A percentile compares a stretch with the other conserved stretches of the same genome.
Conservation (phyloP, 2,888 invertebrate genomes). For the Harpalus rufipes region DNA sequence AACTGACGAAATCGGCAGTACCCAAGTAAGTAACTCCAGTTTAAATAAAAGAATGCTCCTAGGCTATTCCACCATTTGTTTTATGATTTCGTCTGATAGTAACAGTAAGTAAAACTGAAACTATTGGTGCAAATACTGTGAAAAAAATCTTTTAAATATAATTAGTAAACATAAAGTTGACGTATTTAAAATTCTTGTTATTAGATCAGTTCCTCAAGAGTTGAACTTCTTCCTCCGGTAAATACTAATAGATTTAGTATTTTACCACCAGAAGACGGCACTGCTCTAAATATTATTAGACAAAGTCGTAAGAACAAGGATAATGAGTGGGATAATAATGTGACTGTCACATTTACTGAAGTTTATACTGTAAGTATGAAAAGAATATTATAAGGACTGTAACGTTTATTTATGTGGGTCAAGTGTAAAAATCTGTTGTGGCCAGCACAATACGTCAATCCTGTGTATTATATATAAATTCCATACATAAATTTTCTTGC, state of each 20-base stretch:
- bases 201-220: not conserved
- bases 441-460: no score
- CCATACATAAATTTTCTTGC: no score
- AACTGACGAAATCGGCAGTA: not conserved
- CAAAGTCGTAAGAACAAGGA: not conserved
- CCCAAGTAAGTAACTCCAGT: not conserved
- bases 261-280: not conserved
- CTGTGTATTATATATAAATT: no score
- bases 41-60: no score
- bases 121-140: no score
- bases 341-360: not conserved
- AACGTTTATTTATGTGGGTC: no score
- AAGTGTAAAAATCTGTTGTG: no score
- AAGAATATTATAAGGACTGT: not conserved
- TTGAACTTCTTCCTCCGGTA: conserved; percentile 4
- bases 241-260: conserved; percentile 14
- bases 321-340: not conserved
- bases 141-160: no score
- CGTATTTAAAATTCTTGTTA: conserved; percentile 13
- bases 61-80: no score
- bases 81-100: no score
- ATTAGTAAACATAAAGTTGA: not conserved
- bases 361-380: not conserved
- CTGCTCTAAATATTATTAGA: not conserved
- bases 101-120: no score